Percentiles rank a stretch among this genome's conserved stretches.
phyloP scores from a whole-genome alignment of 2,113 vertebrate species.

The Gracilinanus agilis region DNA sequence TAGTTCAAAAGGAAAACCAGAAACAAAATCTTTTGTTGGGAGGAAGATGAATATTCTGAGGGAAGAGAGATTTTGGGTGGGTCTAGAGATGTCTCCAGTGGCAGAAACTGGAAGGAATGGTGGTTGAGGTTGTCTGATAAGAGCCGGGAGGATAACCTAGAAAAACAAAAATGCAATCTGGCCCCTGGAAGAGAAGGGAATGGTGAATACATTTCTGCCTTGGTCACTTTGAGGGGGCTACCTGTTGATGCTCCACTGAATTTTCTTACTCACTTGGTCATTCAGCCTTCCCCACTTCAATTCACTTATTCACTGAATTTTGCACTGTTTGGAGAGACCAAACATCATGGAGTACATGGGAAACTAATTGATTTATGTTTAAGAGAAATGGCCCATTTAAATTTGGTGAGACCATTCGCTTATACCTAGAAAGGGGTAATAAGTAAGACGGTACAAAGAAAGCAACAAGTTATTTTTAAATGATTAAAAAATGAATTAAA shows the following conservation, averaged over 20 bases:
- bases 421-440: not conserved
- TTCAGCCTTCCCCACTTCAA: not conserved
- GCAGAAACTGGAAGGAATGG: not conserved
- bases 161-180: not conserved
- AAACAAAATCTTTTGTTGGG: not conserved
- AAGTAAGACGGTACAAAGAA: not conserved
- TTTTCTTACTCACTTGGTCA: not conserved
- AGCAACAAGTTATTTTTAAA: not conserved
- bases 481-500: not conserved
- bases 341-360: not conserved
- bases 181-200: not conserved
- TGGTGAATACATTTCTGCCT: not conserved
- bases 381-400: not conserved
- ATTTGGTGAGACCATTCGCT: not conserved
- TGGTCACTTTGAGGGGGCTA: not conserved
- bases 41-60: not conserved
- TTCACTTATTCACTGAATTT: too few relatives aligned
- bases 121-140: not conserved
- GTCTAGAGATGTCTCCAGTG: not conserved
- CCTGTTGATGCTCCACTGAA: not conserved
- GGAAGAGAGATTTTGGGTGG: not conserved
- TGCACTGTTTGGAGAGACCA: not conserved
- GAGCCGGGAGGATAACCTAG: not conserved
- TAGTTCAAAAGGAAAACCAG: constrained; percentile 12
- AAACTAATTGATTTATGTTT: not conserved